Percentiles rank a stretch among this genome's conserved stretches.
These are phyloP conservation scores for Trididemnum clinides DNA, from an alignment of 23 tunicate species.

Conservation along the genomic window DNA sequence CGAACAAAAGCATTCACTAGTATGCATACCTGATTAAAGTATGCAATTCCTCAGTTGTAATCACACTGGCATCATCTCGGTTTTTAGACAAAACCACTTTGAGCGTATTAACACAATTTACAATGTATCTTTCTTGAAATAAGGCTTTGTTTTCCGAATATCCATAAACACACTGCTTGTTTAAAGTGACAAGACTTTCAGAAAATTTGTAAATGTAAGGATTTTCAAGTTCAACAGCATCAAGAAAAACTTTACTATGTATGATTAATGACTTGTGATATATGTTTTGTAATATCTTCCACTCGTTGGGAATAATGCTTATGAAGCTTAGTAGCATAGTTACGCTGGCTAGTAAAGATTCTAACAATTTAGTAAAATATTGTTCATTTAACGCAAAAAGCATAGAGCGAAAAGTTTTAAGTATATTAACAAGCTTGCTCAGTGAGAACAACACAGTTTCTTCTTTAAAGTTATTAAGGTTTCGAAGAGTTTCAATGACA, in stretches of 20 bases:
- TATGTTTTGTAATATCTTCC: neutral
- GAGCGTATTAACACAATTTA: conserved; percentile 68
- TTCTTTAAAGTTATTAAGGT: neutral
- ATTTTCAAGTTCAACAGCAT: neutral
- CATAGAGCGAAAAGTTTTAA: conserved; percentile 35
- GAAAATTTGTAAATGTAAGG: neutral
- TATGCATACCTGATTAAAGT: conserved; percentile 39
- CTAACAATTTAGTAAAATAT: conserved; percentile 1
- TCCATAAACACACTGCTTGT: conserved; percentile 32
- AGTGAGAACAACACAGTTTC: neutral
- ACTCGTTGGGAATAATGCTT: neutral
- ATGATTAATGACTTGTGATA: conserved; percentile 48
- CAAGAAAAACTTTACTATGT: conserved; percentile 44
- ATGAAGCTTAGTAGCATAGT: neutral
- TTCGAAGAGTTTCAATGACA: neutral
- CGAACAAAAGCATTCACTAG: neutral
- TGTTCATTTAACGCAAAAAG: neutral
- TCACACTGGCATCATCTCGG: neutral
- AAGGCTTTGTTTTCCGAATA: conserved; percentile 20
- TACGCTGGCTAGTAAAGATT: conserved; percentile 6
- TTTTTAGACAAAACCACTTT: conserved; percentile 25
- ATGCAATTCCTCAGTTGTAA: conserved; percentile 30
- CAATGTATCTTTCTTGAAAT: conserved; percentile 54
- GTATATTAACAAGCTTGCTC: conserved; percentile 20
- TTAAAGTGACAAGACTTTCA: neutral